Conservation (phyloP, 2,797 vertebrate species). For the Muraenolepis orangiensis region DNA sequence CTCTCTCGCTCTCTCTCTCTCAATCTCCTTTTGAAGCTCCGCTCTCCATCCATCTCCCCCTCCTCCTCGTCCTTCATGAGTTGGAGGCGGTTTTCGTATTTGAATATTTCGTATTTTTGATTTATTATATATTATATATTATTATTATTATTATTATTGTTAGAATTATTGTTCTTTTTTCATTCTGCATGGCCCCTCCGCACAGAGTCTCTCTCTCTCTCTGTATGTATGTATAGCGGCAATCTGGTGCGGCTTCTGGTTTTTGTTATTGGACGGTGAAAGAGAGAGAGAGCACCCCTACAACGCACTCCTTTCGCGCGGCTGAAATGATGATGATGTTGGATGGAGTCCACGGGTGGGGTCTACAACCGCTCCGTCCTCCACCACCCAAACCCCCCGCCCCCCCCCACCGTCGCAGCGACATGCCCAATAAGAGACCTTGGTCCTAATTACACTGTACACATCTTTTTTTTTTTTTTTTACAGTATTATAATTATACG, state of each 20-base stretch:
- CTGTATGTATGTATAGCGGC: too few relatives aligned
- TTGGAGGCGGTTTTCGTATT: conserved; percentile 81
- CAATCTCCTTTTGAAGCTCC: conserved; percentile 71
- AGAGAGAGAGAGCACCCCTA: conserved; percentile 71
- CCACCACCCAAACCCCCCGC: conserved; percentile 58
- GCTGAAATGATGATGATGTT: conserved; percentile 78
- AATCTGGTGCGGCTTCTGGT: too few relatives aligned
- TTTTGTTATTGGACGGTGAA: too few relatives aligned
- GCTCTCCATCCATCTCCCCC: conserved; percentile 52
- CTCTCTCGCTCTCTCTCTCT: conserved; percentile 59
- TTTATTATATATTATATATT: not conserved
- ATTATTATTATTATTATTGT: conserved; percentile 42
- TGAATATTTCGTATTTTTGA: conserved; percentile 16
- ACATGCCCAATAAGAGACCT: conserved; percentile 51
- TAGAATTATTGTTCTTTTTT: not conserved
- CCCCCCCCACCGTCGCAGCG: conserved; percentile 39
- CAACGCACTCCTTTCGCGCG: too few relatives aligned
- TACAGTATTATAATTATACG: not conserved
- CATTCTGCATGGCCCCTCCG: too few relatives aligned
- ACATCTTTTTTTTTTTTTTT: not conserved
- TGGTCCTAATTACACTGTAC: conserved; percentile 64
- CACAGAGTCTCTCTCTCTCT: too few relatives aligned
- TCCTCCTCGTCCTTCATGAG: conserved; percentile 60
- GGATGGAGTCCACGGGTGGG: conserved; percentile 77
- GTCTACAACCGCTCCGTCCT: conserved; percentile 62